phyloP scores from a whole-genome alignment of 2,113 vertebrate genomes.

The Speoplatyrhinus poulsoni region DNA sequence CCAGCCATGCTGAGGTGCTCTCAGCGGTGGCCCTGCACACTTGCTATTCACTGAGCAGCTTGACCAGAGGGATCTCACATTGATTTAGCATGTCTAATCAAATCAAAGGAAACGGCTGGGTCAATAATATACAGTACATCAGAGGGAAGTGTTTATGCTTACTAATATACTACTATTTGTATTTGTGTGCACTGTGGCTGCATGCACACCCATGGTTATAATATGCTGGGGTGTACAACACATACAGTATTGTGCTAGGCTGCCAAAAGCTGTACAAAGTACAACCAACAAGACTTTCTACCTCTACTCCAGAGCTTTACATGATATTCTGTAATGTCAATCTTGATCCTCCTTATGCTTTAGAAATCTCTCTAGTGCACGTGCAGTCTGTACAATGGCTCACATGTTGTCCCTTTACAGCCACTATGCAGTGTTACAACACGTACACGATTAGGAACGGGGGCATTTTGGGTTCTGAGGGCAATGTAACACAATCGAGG shows the following conservation, averaged over 20 bases:
- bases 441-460: too few species aligned
- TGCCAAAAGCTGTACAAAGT: background rate
- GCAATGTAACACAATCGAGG: constrained; percentile 2
- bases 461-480: too few species aligned
- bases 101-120: constrained; percentile 27
- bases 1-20: constrained; percentile 19
- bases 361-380: too few species aligned
- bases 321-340: background rate
- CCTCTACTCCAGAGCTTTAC: background rate
- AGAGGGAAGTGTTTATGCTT: background rate
- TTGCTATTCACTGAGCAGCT: constrained; percentile 10
- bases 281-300: background rate
- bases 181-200: constrained; percentile 4
- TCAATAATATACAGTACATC: constrained; percentile 27
- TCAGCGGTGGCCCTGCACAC: constrained; percentile 9
- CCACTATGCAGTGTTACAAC: too few species aligned
- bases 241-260: background rate
- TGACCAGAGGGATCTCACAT: constrained; percentile 24
- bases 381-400: too few species aligned
- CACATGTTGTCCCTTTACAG: too few species aligned
- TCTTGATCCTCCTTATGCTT: too few species aligned
- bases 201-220: too few species aligned
- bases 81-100: constrained; percentile 44
- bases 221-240: background rate
- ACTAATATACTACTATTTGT: background rate